Evolutionary conservation across 2,888 invertebrate species (phyloP).

Genomic region (Arrhopalites spinosus): DNA sequence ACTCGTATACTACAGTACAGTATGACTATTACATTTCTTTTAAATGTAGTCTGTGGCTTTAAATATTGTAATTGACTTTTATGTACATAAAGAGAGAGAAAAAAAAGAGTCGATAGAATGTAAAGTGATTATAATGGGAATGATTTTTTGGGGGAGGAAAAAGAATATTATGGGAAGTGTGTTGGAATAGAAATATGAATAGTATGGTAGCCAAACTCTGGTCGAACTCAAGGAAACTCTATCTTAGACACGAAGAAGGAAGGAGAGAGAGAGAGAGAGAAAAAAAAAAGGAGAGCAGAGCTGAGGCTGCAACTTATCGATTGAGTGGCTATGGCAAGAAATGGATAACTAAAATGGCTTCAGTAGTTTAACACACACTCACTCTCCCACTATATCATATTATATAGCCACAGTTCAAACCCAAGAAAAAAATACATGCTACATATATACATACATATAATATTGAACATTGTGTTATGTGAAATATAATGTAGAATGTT

Average conservation of each 20-base stretch:
- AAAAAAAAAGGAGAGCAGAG: background rate
- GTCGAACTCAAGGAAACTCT: background rate
- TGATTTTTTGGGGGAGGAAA: background rate
- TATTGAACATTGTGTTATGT: too few relatives aligned
- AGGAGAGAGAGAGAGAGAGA: conserved; percentile 1
- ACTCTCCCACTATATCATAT: background rate
- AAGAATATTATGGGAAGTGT: background rate
- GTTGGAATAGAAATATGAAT: background rate
- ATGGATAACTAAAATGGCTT: conserved; percentile 4
- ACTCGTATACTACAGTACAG: too few relatives aligned
- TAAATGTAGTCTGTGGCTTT: too few relatives aligned
- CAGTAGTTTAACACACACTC: conserved; percentile 1
- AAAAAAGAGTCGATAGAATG: too few relatives aligned
- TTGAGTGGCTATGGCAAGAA: conserved; percentile 4
- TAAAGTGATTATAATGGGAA: too few relatives aligned
- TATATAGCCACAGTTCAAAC: too few relatives aligned
- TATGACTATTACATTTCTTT: too few relatives aligned
- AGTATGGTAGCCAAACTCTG: conserved; percentile 1
- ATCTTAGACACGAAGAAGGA: background rate
- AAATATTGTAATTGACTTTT: too few relatives aligned
- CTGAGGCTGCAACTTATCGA: conserved; percentile 7
- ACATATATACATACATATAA: too few relatives aligned
- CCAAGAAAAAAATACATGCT: too few relatives aligned
- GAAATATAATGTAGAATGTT: too few relatives aligned
- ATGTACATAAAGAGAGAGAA: too few relatives aligned